These are phyloP conservation scores for Isurus oxyrinchus DNA, from an alignment of 2,113 vertebrate species.

Conservation along the genomic window DNA sequence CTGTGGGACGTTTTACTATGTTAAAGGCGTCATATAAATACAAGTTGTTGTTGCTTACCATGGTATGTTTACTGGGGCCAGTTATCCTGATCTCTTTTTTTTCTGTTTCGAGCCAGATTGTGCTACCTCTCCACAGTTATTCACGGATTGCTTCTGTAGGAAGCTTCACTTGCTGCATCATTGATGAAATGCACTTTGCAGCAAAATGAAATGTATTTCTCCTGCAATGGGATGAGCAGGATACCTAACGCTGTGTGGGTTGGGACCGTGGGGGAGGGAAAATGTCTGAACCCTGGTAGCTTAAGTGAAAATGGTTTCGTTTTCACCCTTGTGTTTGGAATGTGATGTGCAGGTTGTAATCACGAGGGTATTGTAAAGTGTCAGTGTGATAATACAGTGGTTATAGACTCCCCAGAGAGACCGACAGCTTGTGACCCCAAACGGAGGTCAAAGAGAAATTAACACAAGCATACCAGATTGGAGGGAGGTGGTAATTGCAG, in stretches of 20 bases:
- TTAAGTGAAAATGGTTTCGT: neutral
- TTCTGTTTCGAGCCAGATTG: neutral
- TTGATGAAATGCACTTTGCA: neutral
- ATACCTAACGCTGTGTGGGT: neutral
- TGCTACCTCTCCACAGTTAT: neutral
- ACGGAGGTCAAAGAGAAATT: slow-evolving; percentile 68
- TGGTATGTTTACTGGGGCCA: neutral
- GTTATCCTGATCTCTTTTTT: neutral
- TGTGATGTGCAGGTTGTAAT: slow-evolving; percentile 37
- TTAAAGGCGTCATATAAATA: neutral
- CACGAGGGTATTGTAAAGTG: slow-evolving; percentile 36
- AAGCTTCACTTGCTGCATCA: too few relatives aligned
- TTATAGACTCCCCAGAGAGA: slow-evolving; percentile 44
- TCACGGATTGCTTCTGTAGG: neutral
- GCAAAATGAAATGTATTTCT: neutral
- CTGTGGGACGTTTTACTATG: too few relatives aligned
- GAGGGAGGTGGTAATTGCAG: slow-evolving; percentile 71
- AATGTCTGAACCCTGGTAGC: neutral
- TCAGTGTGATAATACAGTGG: slow-evolving; percentile 39
- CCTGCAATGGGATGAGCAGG: neutral
- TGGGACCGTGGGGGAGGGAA: neutral
- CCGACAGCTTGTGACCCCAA: slow-evolving; percentile 56
- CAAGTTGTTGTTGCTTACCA: neutral
- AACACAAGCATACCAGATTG: slow-evolving; percentile 67
- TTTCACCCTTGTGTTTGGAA: neutral